phyloP scores from a whole-genome alignment of 2,888 invertebrate genomes.

The Ophion costatus region DNA sequence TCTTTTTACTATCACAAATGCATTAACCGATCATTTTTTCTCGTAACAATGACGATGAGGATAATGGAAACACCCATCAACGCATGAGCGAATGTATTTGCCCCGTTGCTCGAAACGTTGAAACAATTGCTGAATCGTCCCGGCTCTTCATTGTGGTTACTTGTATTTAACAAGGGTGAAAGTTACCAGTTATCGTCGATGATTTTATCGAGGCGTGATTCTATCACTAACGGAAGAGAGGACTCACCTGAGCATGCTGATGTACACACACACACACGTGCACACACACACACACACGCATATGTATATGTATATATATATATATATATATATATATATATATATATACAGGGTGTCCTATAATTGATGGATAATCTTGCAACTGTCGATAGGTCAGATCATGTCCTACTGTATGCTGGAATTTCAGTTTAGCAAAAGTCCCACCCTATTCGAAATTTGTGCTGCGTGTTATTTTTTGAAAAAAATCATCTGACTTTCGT shows the following conservation, averaged over 20 bases:
- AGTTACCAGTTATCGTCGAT: conserved; percentile 57
- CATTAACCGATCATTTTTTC: conserved; percentile 12
- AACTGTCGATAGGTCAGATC: no score
- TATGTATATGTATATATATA: not conserved
- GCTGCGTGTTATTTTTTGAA: no score
- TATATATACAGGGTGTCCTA: not conserved
- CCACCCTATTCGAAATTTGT: no score
- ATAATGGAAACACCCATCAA: conserved; percentile 31
- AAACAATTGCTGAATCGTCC: conserved; percentile 58
- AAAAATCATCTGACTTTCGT: no score
- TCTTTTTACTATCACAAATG: conserved; percentile 9
- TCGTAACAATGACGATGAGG: conserved; percentile 16
- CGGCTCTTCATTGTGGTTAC: conserved; percentile 38
- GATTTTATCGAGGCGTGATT: conserved; percentile 56
- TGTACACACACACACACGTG: no score
- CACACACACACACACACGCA: no score
- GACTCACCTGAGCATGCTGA: conserved; percentile 31
- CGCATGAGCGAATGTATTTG: conserved; percentile 32
- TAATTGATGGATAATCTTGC: no score
- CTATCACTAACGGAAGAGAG: conserved; percentile 62
- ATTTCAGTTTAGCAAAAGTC: no score
- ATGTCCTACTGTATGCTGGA: no score
- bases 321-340: conserved; percentile 1
- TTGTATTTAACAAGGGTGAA: conserved; percentile 52
- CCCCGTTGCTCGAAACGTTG: conserved; percentile 45